These are phyloP conservation scores for Colletes collaris DNA, from an alignment of 2,888 invertebrate species.

Conservation along the genomic window DNA sequence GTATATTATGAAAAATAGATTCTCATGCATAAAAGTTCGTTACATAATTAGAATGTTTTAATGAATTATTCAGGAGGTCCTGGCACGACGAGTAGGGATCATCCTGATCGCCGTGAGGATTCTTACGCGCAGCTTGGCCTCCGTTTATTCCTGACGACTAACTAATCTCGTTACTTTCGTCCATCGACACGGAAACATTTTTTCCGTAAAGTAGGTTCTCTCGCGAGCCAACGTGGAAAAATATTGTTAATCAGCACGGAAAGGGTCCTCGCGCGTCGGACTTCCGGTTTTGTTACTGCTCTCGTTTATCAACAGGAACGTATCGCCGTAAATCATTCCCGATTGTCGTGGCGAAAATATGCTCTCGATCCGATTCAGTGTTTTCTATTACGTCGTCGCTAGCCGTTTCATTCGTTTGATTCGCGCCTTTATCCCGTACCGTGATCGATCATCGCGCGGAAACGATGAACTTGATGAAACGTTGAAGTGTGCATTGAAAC, in stretches of 20 bases:
- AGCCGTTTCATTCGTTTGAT: no score
- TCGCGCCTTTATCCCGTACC: no score
- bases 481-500: no score
- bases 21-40: slow-evolving; percentile 7
- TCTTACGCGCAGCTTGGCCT: slow-evolving; percentile 29
- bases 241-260: slow-evolving; percentile 34
- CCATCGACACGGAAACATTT: slow-evolving; percentile 12
- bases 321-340: slow-evolving; percentile 14
- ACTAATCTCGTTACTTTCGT: slow-evolving; percentile 33
- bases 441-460: no score
- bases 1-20: slow-evolving; percentile 6
- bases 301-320: slow-evolving; percentile 20
- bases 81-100: neutral
- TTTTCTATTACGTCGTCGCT: neutral
- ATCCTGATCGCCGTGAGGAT: neutral
- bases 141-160: slow-evolving; percentile 27
- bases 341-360: neutral
- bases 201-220: neutral
- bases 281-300: slow-evolving; percentile 9
- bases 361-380: slow-evolving; percentile 7
- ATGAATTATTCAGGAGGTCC: slow-evolving; percentile 30
- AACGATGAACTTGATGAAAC: no score
- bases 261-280: slow-evolving; percentile 10
- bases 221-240: slow-evolving; percentile 1
- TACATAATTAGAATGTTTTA: slow-evolving; percentile 19